These are phyloP conservation scores for Pyrgus malvae DNA, from an alignment of 2,888 invertebrate species.

Conservation along the genomic window DNA sequence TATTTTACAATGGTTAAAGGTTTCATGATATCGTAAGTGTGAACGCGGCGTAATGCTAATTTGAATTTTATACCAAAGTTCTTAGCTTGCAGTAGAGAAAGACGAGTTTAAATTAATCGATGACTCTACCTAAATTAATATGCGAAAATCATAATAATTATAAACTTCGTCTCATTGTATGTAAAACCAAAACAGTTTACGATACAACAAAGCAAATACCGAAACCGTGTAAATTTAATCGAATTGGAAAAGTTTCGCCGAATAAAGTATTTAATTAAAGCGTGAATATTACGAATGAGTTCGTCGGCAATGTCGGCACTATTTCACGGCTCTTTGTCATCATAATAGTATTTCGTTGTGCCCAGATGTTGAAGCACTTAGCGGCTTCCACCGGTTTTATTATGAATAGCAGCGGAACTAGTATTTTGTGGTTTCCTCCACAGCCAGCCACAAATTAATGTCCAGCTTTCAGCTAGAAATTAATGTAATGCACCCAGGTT, in stretches of 20 bases:
- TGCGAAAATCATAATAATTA: too few relatives aligned
- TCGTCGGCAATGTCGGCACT: conserved; percentile 33
- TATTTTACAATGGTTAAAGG: too few relatives aligned
- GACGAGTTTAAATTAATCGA: too few relatives aligned
- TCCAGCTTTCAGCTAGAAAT: conserved; percentile 77
- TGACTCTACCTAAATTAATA: too few relatives aligned
- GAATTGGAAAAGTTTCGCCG: conserved; percentile 16
- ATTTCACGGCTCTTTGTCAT: conserved; percentile 59
- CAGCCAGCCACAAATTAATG: conserved; percentile 78
- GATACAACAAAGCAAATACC: neutral
- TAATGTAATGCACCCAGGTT: conserved; percentile 80
- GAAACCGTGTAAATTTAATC: conserved; percentile 31
- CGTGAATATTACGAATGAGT: conserved; percentile 23
- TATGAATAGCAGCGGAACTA: conserved; percentile 80
- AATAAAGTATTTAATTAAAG: conserved; percentile 28
- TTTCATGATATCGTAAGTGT: too few relatives aligned
- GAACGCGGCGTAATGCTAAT: too few relatives aligned
- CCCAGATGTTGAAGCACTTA: conserved; percentile 78
- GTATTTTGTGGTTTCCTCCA: conserved; percentile 77
- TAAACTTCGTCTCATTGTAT: neutral
- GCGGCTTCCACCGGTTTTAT: conserved; percentile 76
- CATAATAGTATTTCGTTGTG: conserved; percentile 67
- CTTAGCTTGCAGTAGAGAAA: too few relatives aligned
- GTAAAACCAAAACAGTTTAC: neutral
- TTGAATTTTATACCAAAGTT: too few relatives aligned